Evolutionary conservation across 2,113 vertebrate species (phyloP).

Genomic region (Numenius arquata): DNA sequence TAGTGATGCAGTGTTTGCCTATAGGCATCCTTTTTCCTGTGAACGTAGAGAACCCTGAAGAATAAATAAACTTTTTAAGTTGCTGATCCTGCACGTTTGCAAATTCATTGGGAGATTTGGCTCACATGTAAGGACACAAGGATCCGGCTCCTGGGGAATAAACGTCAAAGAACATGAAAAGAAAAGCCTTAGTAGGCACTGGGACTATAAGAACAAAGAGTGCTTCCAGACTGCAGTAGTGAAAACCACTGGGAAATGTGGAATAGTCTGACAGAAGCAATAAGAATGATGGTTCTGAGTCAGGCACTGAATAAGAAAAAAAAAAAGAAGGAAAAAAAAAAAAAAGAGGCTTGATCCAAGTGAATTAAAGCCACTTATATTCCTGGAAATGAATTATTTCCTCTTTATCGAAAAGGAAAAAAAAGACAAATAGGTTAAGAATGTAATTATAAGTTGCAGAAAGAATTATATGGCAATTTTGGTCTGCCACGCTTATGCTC

Average conservation of each 20-base stretch:
- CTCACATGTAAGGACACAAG: slow-evolving; percentile 39
- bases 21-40: slow-evolving; percentile 44
- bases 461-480: slow-evolving; percentile 1
- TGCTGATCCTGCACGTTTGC: slow-evolving; percentile 53
- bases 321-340: too few relatives aligned
- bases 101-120: slow-evolving; percentile 50
- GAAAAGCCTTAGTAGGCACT: slow-evolving; percentile 35
- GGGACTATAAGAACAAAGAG: slow-evolving; percentile 33
- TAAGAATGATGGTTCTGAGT: slow-evolving; percentile 48
- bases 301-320: not conserved
- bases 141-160: slow-evolving; percentile 34
- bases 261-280: slow-evolving; percentile 26
- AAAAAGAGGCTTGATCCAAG: not conserved
- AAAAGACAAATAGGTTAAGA: slow-evolving; percentile 22
- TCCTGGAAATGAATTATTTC: slow-evolving; percentile 54
- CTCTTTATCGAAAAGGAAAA: slow-evolving; percentile 17
- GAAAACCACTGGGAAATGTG: slow-evolving; percentile 48
- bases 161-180: slow-evolving; percentile 45
- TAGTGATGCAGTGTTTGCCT: slow-evolving; percentile 46
- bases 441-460: not conserved
- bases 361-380: slow-evolving; percentile 34
- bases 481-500: not conserved
- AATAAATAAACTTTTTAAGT: slow-evolving; percentile 53
- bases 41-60: slow-evolving; percentile 12
- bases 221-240: slow-evolving; percentile 42